Conservation (phyloP, 2,113 vertebrate species). For the Proteles cristata region DNA sequence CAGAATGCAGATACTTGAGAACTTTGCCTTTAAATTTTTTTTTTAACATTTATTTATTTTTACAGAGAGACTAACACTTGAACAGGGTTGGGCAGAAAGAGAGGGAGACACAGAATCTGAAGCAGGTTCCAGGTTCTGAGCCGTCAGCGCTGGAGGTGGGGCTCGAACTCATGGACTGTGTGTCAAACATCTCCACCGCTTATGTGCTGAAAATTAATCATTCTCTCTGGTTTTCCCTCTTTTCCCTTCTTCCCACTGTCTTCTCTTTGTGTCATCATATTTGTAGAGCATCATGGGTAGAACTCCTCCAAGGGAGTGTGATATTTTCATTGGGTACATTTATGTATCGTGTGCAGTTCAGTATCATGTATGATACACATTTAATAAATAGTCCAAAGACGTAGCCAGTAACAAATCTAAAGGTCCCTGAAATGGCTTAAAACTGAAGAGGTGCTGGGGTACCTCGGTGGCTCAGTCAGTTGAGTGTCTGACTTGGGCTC, state of each 20-base stretch:
- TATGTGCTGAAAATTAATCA: not conserved
- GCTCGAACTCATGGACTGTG: no score
- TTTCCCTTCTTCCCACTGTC: not conserved
- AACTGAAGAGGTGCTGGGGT: not conserved
- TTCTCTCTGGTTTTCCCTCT: not conserved
- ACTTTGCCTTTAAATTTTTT: not conserved
- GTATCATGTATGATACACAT: not conserved
- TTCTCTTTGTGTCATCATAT: not conserved
- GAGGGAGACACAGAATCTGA: no score
- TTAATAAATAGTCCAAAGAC: conserved; percentile 16
- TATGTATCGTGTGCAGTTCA: not conserved
- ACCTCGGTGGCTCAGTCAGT: not conserved
- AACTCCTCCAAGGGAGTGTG: not conserved
- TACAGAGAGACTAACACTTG: no score
- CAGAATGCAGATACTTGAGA: not conserved
- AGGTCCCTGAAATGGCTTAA: not conserved
- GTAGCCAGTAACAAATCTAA: not conserved
- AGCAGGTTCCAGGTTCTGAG: no score
- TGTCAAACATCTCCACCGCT: not conserved
- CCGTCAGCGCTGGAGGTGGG: no score
- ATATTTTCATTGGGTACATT: not conserved
- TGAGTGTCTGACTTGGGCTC: no score
- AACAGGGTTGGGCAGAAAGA: no score
- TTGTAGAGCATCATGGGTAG: not conserved
- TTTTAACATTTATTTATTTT: no score